phyloP scores from a whole-genome alignment of 2,797 vertebrate species.

The Dallia pectoralis region DNA sequence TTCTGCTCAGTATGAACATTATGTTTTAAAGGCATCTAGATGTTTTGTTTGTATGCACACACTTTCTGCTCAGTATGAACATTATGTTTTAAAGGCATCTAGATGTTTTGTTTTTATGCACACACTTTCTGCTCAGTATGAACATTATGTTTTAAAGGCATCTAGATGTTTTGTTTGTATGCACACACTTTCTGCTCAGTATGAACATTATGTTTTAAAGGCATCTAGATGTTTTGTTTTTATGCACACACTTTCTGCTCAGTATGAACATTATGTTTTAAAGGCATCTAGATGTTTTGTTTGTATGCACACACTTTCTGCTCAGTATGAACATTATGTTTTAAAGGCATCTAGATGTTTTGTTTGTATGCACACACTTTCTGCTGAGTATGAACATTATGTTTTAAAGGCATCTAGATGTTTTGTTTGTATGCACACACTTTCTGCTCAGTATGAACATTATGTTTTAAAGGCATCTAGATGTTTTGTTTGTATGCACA shows the following conservation, averaged over 20 bases:
- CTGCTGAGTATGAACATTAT: conserved; percentile 48
- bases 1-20: conserved; percentile 48
- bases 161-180: conserved; percentile 40
- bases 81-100: conserved; percentile 52
- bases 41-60: conserved; percentile 45
- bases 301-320: conserved; percentile 51
- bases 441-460: conserved; percentile 48
- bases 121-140: conserved; percentile 51
- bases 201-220: conserved; percentile 48
- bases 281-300: conserved; percentile 48
- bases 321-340: conserved; percentile 43
- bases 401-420: conserved; percentile 54
- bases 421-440: conserved; percentile 45
- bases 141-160: conserved; percentile 48
- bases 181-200: conserved; percentile 57
- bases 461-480: conserved; percentile 55
- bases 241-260: conserved; percentile 55
- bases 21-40: conserved; percentile 55
- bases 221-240: conserved; percentile 34
- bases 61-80: conserved; percentile 48
- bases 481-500: conserved; percentile 45
- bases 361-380: conserved; percentile 45
- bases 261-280: conserved; percentile 44
- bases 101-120: conserved; percentile 48
- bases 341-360: conserved; percentile 52